Base-by-base conservation (phyloP, 2,888 invertebrate genomes). In the Empis stercorea region DNA sequence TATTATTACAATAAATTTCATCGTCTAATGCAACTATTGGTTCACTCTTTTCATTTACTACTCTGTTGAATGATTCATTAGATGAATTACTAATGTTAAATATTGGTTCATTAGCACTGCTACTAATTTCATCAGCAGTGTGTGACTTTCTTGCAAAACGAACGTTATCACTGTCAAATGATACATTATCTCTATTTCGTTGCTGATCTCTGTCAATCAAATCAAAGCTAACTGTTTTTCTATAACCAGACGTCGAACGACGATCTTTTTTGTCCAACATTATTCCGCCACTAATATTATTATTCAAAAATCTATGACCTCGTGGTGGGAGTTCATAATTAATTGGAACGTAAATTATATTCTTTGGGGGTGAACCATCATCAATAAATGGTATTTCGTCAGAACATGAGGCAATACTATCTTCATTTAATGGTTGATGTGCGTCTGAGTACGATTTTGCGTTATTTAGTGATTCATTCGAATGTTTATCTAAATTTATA, bases 351-450 rank as follows among this genome's bases (percentile, higher is more conserved):
- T 27, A 27, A 27, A 27, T 27, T 27, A 7, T 27, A 27, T 27
- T 27, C 5, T 27, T 4, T 27, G 23, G 23, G 42, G 66, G 67
- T 46, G 69, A 65, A 27, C 68, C 71, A 42, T 74, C 66, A 36
- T 72, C 72, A 17, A 74, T 70, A 44, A 63, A 70, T 32, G 70
- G 70, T 52, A 70, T 70, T 34, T 67, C 64, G 37, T 65, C 64
- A 2, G 62, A 58, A 48, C 67, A 60, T 10, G 67, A 67, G 13
- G 68, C 68, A 15, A 69, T 66, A 17, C 65, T 58, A 32, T 68
- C 64, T 49, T 67, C 68, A 50, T 68, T 69, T 1, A 69, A 51
- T 10, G 68, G 69, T 52, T 68, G 68, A 57, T 68, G 66, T 1
- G 59, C 61, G 48, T 66, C 66, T 30, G 59, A 59, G 46, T 64